Conservation (phyloP, 1,140 invertebrate genomes). For the Aradophagus sp. region DNA sequence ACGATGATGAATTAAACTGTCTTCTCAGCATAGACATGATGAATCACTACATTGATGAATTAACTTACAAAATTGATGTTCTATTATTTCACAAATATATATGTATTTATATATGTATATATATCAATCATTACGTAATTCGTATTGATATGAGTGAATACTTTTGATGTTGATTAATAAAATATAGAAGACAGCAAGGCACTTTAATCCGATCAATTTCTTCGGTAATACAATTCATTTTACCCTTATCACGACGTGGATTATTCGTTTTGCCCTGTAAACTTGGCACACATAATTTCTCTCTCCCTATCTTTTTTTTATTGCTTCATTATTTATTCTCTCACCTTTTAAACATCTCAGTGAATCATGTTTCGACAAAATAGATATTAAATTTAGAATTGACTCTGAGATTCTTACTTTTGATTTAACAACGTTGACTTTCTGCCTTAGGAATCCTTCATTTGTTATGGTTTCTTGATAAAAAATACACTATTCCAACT, state of each 20-base stretch:
- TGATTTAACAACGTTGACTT: constrained; percentile 35
- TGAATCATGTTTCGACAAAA: constrained; percentile 27
- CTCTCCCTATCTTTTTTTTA: constrained; percentile 27
- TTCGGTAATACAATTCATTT: constrained; percentile 64
- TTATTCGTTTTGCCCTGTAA: constrained; percentile 15
- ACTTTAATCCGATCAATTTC: constrained; percentile 68
- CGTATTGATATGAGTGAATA: constrained; percentile 62
- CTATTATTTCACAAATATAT: constrained; percentile 47
- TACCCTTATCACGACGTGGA: constrained; percentile 32
- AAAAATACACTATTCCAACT: constrained; percentile 63
- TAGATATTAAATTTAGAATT: constrained; percentile 47
- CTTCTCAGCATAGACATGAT: too few relatives aligned
- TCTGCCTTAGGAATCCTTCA: constrained; percentile 11
- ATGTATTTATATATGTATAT: constrained; percentile 53
- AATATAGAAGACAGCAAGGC: constrained; percentile 71
- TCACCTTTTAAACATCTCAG: constrained; percentile 24
- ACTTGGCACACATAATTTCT: constrained; percentile 34
- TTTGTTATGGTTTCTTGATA: constrained; percentile 37
- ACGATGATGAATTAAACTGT: too few relatives aligned
- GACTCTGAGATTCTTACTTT: constrained; percentile 54
- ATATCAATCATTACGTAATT: constrained; percentile 20
- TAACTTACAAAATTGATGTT: constrained; percentile 66
- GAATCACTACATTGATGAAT: constrained; percentile 60
- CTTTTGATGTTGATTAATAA: too few relatives aligned
- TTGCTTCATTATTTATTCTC: constrained; percentile 21